Evolutionary conservation across 2,888 invertebrate species (phyloP), one percentile per base, ranked within the genome.

Genomic region (Desoria tigrina): DNA sequence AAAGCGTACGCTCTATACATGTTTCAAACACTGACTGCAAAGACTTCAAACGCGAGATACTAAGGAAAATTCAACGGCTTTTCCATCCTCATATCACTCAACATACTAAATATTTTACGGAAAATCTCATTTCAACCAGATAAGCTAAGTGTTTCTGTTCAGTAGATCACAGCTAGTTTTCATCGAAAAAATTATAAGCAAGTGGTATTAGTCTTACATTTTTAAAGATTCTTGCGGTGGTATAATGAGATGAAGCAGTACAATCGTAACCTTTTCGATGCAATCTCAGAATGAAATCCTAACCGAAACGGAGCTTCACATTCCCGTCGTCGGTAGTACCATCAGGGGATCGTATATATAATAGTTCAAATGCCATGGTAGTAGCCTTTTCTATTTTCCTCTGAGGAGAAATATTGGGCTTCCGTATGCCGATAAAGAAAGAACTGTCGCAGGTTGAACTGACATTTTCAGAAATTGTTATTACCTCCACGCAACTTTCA

Each of bases 91-190:
- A 58, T 18, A 58, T 58, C 57, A 58, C 45, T 45, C 57, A 58
- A 42, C 45, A 27, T 28, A 58, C 57, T 58, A 58, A 58, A 58
- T 58, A 58, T 58, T 58, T 58, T 42, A 58, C 14, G 32, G 42
- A 58, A 58, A 58, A 58, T 58, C 57, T 27, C 57, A 58, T 58
- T 58, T 45, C 27, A 11, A 7, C 32, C 11, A n/a, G 11, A 32
- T 32, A 32, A 32, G 11, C 4, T 32, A 32, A 32, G 11, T 4
- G 32, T n/a, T n/a, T n/a, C n/a, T n/a, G n/a, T 32, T 11, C 32
- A 32, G 32, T 32, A 11, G 32, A 32, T 32, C 32, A 32, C 32
- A 11, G 32, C 32, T 32, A 4, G 32, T 32, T 32, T 32, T 11
- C 32, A 32, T 32, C 32, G 6, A 32, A 32, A 32, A 32, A 32